Percentiles rank a stretch among this genome's conserved stretches.
These are phyloP conservation scores for Liparis tanakae DNA, from an alignment of 2,797 vertebrate species.

Conservation along the genomic window DNA sequence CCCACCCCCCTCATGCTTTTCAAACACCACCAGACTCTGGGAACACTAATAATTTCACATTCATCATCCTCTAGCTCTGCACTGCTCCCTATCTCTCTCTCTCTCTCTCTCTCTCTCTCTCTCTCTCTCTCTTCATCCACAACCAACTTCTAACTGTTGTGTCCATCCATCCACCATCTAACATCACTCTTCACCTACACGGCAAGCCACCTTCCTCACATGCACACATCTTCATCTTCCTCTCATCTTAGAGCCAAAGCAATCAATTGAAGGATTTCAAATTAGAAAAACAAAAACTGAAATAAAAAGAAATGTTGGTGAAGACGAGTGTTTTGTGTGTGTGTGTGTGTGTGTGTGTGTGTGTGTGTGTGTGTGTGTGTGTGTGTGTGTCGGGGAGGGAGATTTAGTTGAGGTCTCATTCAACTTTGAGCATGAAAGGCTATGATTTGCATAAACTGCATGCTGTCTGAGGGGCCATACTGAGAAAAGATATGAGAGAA, in stretches of 20 bases:
- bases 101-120: constrained; percentile 8
- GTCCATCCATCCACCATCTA: constrained; percentile 27
- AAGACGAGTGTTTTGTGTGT: constrained; percentile 62
- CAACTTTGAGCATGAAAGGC: constrained; percentile 88
- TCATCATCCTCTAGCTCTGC: constrained; percentile 82
- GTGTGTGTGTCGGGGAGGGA: constrained; percentile 14
- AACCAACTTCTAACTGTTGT: constrained; percentile 17
- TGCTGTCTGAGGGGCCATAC: constrained; percentile 81
- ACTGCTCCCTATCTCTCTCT: constrained; percentile 5
- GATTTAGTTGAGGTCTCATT: constrained; percentile 89
- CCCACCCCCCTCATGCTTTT: constrained; percentile 51
- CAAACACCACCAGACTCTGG: constrained; percentile 93
- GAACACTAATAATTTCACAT: constrained; percentile 93
- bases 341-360: constrained; percentile 2
- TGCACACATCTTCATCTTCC: background rate
- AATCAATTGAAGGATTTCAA: constrained; percentile 34
- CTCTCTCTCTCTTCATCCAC: constrained; percentile 19
- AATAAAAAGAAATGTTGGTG: constrained; percentile 68
- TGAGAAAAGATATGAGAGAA: constrained; percentile 85
- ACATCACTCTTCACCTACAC: constrained; percentile 1
- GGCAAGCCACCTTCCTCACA: background rate
- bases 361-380: constrained; percentile 3
- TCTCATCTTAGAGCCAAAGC: constrained; percentile 63
- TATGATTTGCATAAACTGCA: constrained; percentile 91
- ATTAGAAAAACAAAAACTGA: constrained; percentile 31